Base-by-base conservation (phyloP, 2,888 invertebrate species). In the Cheilosia grossa region DNA sequence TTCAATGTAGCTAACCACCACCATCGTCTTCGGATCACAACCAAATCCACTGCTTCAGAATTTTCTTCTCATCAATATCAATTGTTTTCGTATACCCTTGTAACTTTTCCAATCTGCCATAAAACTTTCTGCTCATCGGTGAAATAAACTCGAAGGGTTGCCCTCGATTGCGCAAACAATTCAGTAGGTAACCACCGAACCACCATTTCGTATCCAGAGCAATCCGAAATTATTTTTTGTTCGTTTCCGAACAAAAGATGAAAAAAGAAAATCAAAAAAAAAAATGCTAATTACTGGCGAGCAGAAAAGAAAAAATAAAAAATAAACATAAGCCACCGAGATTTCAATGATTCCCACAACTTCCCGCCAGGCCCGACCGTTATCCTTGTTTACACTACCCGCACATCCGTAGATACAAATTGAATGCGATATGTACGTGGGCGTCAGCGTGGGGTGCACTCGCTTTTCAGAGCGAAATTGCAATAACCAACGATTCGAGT, bases 71-170 rank as follows among this genome's bases (percentile, higher is more conserved):
- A 82, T 82, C 82, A 82, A 82, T 82, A 58, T 82, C 78, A 82
- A 82, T 82, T 72, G 72, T 77, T 82, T 53, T 78, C 40, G 59
- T 17, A 37, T 37, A 37, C 37, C 37, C 59, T 66, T 49, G 42
- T 66, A 82, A 82, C 82, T 82, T 82, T 82, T 78, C 53, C 72
- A 82, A 82, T 78, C 66, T 78, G 72, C 58, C 66, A 53, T 37
- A 47, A 82, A 82, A 74, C 72, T 78, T 82, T 82, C 5, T 37
- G 17, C 40, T 56, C 30, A 61, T 74, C 67, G 47, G 37, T 61
- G 69, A 27, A 51, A 21, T 58, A 30, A 54, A 42, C 44, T 61
- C 42, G 42, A 63, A 49, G 6, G 37, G 27, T 40, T 44, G 17
- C 49, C 42, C 49, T 33, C 40, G 40, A 40, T 10, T 54, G 9